Percentiles rank a stretch among this genome's conserved stretches.
Conservation (phyloP, 2,113 vertebrate species). For the Tretioscincus oriximinensis region DNA sequence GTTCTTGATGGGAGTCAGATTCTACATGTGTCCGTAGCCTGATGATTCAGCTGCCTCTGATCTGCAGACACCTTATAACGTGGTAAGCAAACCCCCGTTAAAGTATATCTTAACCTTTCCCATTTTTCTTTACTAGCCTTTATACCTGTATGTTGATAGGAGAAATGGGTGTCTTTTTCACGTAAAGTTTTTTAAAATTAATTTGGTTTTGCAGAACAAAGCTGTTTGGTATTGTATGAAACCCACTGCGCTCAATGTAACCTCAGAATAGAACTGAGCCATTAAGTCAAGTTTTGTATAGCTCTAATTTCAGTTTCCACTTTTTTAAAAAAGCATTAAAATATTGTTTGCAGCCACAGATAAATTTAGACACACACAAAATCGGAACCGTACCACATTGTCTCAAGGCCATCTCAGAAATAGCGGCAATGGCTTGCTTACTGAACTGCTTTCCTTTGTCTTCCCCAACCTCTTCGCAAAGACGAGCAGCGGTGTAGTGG, state of each 20-base stretch:
- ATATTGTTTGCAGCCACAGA: background rate
- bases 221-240: background rate
- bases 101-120: too few species aligned
- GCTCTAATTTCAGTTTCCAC: accelerated
- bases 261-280: background rate
- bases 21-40: too few species aligned
- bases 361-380: background rate
- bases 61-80: too few species aligned
- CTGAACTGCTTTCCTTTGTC: constrained; percentile 76
- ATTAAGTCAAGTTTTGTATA: background rate
- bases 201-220: background rate
- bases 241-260: background rate
- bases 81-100: too few species aligned
- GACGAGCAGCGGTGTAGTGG: constrained; percentile 81
- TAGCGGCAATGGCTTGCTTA: constrained; percentile 81
- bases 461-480: constrained; percentile 75
- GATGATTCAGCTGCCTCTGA: too few species aligned
- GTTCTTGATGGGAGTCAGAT: too few species aligned
- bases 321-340: background rate
- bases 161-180: background rate
- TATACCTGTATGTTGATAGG: too few species aligned
- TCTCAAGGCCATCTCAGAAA: constrained; percentile 86
- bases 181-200: background rate
- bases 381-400: constrained; percentile 82
- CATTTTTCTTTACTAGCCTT: too few species aligned